A percentile compares a stretch with the other conserved stretches of the same genome.
phyloP scores from a whole-genome alignment of 2,797 vertebrate species.

The Cynopterus sphinx region DNA sequence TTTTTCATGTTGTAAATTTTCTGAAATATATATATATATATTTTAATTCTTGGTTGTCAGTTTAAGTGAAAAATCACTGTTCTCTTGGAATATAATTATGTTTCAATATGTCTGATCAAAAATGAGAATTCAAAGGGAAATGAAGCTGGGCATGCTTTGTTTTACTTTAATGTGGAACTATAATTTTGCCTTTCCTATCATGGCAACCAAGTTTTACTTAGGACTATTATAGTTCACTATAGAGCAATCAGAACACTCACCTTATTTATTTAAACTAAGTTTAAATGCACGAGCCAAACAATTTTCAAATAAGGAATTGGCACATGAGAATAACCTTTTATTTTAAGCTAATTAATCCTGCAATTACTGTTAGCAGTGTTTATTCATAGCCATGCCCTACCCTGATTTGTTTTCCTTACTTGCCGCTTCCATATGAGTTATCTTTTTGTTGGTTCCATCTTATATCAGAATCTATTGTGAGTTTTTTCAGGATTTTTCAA shows the following conservation, averaged over 20 bases:
- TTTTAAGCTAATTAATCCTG: not conserved
- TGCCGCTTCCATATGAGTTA: not conserved
- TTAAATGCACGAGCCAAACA: not conserved
- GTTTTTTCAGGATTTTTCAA: not conserved
- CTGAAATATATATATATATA: not conserved
- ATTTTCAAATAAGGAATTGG: constrained; percentile 30
- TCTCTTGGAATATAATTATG: not conserved
- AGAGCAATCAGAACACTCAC: not conserved
- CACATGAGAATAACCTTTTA: not conserved
- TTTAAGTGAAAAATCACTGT: not conserved
- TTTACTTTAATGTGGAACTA: not conserved
- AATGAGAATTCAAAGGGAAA: not conserved
- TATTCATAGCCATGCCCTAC: not conserved
- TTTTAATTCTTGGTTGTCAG: not conserved
- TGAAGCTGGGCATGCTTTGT: not conserved
- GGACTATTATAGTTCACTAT: not conserved
- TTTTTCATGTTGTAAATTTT: not conserved
- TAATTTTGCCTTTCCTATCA: not conserved
- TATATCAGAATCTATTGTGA: not conserved
- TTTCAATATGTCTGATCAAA: not conserved
- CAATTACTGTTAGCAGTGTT: not conserved
- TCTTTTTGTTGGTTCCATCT: not conserved
- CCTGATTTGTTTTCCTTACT: not conserved
- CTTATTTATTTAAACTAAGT: constrained; percentile 1
- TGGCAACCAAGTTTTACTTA: not conserved